Conservation (phyloP, 2,888 invertebrate genomes). For the Melinopterus prodromus region DNA sequence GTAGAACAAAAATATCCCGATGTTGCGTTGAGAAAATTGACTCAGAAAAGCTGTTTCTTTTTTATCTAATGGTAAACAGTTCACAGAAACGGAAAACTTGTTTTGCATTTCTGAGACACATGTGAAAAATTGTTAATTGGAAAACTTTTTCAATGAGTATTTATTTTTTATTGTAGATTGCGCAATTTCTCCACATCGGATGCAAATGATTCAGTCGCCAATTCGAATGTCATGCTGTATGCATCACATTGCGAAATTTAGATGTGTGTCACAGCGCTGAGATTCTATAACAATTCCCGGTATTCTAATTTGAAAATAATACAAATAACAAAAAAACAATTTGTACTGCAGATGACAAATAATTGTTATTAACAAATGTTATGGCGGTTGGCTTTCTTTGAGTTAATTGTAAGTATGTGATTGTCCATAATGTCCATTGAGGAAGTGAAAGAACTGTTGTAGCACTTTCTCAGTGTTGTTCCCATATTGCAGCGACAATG, state of each 20-base stretch:
- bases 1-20: neutral
- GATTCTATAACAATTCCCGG: neutral
- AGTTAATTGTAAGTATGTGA: neutral
- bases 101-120: neutral
- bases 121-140: neutral
- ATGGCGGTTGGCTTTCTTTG: neutral
- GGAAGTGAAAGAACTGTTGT: too few species aligned
- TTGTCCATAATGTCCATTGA: too few species aligned
- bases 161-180: neutral
- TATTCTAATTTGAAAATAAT: neutral
- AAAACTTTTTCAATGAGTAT: neutral
- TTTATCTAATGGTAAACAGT: neutral
- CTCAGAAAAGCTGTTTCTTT: neutral
- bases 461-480: too few species aligned
- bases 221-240: neutral
- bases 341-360: neutral
- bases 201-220: neutral
- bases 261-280: neutral
- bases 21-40: neutral
- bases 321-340: neutral
- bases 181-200: neutral
- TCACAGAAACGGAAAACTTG: neutral
- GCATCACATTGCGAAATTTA: slow-evolving; percentile 4
- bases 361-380: neutral
- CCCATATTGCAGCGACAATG: too few species aligned